Conservation (phyloP, 2,888 invertebrate species). For the Plagiodera versicolora region DNA sequence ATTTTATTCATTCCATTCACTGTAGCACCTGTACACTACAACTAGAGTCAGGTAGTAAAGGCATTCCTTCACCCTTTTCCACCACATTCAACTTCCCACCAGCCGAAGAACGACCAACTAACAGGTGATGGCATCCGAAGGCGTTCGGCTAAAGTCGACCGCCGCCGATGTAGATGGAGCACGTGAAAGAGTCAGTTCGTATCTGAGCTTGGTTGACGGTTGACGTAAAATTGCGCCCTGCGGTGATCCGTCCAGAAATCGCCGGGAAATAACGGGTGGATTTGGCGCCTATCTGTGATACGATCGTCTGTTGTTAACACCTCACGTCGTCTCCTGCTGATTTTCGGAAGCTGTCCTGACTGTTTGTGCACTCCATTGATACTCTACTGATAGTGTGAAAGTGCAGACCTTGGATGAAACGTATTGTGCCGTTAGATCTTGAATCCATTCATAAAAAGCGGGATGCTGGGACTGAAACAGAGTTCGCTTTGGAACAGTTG, state of each 20-base stretch:
- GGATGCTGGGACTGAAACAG: slow-evolving; percentile 5
- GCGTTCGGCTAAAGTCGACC: slow-evolving; percentile 38
- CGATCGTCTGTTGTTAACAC: too few species aligned
- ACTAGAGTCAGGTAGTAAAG: neutral
- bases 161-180: slow-evolving; percentile 43
- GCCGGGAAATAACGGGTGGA: neutral
- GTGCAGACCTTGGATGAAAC: slow-evolving; percentile 21
- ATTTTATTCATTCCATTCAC: slow-evolving; percentile 2
- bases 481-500: slow-evolving; percentile 8
- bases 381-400: slow-evolving; percentile 18
- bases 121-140: slow-evolving; percentile 44
- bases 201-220: slow-evolving; percentile 35
- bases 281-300: slow-evolving; percentile 4
- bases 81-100: slow-evolving; percentile 23
- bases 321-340: neutral
- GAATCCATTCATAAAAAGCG: slow-evolving; percentile 22
- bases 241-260: neutral
- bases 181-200: slow-evolving; percentile 45
- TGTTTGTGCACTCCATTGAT: slow-evolving; percentile 13
- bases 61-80: slow-evolving; percentile 20
- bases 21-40: slow-evolving; percentile 28
- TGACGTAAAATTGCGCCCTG: slow-evolving; percentile 12
- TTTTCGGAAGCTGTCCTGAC: neutral
- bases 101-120: slow-evolving; percentile 36
- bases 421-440: slow-evolving; percentile 19